A percentile compares a stretch with the other conserved stretches of the same genome.
Conservation (phyloP, 2,888 invertebrate species). For the Ochropleura leucogaster region DNA sequence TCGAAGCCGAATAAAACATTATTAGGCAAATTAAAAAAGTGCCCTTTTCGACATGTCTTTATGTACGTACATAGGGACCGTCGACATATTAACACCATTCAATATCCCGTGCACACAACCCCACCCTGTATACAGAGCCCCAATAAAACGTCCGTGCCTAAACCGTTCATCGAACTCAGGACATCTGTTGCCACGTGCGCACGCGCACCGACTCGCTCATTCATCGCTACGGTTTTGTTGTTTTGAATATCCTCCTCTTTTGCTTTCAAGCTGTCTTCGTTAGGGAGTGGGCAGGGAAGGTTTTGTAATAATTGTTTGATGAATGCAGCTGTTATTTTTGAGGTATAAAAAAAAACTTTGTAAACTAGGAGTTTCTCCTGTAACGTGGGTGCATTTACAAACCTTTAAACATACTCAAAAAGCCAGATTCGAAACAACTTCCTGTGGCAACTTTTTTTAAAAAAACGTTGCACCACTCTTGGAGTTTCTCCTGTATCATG, state of each 20-base stretch:
- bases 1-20: no score
- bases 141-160: constrained; percentile 71
- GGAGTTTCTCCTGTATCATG: no score
- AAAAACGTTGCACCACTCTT: no score
- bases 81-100: constrained; percentile 19
- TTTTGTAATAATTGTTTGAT: constrained; percentile 5
- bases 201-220: constrained; percentile 74
- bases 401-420: no score
- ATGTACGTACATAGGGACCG: no score
- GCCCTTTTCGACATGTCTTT: no score
- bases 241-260: constrained; percentile 64
- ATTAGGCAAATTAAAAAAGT: no score
- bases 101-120: constrained; percentile 13
- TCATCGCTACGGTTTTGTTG: constrained; percentile 71
- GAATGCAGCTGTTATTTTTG: constrained; percentile 9
- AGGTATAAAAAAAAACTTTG: background rate
- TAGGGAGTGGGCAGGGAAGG: background rate
- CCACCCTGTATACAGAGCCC: constrained; percentile 74
- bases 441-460: no score
- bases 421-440: no score
- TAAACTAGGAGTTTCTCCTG: no score
- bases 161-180: constrained; percentile 85
- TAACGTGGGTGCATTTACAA: no score
- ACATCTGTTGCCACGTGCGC: constrained; percentile 79
- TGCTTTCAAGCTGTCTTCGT: constrained; percentile 32